Conservation (phyloP, 2,797 vertebrate genomes). For the Spizella passerina region DNA sequence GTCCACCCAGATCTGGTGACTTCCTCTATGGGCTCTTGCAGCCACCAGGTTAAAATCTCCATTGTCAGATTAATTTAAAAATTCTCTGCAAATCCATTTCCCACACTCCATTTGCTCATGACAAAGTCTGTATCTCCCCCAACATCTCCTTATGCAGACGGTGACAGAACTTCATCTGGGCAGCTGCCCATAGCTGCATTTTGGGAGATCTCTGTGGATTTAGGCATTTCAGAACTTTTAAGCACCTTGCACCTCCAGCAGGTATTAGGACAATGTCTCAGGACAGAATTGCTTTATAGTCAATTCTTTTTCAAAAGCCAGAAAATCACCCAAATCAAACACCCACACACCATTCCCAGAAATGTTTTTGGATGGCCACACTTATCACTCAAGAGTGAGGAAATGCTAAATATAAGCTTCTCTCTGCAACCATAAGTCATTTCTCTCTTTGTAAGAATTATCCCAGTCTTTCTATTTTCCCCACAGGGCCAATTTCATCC, state of each 20-base stretch:
- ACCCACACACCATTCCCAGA: background rate
- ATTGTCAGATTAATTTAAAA: background rate
- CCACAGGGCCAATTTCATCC: conserved; percentile 24
- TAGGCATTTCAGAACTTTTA: background rate
- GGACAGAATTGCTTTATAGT: background rate
- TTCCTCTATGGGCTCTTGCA: background rate
- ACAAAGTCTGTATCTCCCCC: background rate
- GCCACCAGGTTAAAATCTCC: background rate
- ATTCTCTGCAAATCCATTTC: background rate
- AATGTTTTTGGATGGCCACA: background rate
- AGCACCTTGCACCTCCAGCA: background rate
- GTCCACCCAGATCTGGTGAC: background rate
- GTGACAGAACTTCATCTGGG: background rate
- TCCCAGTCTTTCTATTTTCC: conserved; percentile 4
- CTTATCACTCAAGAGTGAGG: background rate
- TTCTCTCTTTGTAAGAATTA: conserved; percentile 18
- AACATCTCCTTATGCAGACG: background rate
- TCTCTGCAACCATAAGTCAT: background rate
- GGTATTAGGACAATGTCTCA: background rate
- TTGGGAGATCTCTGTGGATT: background rate
- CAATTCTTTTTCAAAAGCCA: background rate
- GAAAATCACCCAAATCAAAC: background rate
- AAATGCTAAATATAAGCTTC: background rate
- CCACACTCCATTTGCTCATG: background rate
- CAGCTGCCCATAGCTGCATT: background rate